Conservation (phyloP, 2,888 invertebrate species). For the Pristionchus japonicus region DNA sequence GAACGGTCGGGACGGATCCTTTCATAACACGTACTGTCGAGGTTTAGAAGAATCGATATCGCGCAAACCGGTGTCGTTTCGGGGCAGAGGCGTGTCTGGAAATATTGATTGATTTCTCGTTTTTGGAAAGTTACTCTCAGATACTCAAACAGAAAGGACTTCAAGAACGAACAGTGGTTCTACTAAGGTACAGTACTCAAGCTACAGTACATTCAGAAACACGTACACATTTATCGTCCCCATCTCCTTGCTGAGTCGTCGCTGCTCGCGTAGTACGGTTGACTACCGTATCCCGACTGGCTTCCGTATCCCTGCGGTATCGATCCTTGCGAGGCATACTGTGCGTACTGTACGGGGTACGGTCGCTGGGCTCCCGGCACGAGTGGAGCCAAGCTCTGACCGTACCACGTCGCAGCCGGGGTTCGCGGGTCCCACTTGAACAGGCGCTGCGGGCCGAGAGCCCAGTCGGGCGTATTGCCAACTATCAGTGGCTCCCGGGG, state of each 20-base stretch:
- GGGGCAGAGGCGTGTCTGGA: not conserved
- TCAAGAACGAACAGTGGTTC: not conserved
- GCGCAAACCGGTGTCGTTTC: not conserved
- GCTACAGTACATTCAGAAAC: not conserved
- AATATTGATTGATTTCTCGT: not conserved
- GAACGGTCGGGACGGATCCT: not conserved
- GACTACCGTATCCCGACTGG: not conserved
- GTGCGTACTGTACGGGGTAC: not conserved
- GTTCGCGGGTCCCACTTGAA: conserved; percentile 8
- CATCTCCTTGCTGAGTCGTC: not conserved
- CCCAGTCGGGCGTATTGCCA: not conserved
- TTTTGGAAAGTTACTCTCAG: not conserved
- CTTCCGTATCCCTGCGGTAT: not conserved
- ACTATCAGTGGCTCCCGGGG: not conserved
- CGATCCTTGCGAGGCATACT: not conserved
- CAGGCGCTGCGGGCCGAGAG: not conserved
- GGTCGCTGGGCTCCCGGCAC: not conserved
- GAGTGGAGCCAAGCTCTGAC: not conserved
- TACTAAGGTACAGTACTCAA: not conserved
- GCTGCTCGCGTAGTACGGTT: not conserved
- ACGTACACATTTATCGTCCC: conserved; percentile 2
- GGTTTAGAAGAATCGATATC: not conserved
- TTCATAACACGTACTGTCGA: not conserved
- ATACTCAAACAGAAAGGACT: not conserved
- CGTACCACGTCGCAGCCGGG: not conserved